Base-by-base conservation (phyloP, 2,113 vertebrate species). In the Zosterops japonicus region DNA sequence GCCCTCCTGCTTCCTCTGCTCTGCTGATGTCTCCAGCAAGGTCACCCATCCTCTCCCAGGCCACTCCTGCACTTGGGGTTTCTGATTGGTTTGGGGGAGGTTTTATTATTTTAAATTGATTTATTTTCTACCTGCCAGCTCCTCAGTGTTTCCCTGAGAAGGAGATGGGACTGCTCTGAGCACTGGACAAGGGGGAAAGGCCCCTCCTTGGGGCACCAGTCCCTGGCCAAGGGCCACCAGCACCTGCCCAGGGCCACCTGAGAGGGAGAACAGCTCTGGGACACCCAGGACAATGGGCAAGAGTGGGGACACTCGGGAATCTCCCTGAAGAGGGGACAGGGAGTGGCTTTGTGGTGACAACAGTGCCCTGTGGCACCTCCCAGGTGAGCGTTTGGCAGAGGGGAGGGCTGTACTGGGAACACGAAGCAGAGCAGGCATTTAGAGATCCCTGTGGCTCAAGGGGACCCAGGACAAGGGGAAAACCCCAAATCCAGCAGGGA, bases 181-280 rank as follows among this genome's bases (percentile, higher is more conserved):
- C 25, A 0, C 12, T 35, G 44, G 22, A 27, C 4, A 1, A 0
- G 0, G 33, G 33, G 33, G 41, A 2, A 24, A 60, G 27, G 19
- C 7, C 3, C 21, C 13, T 8, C 9, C 21, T 28, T 27, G 22
- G 42, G 60, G 23, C 49, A 59, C 31, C 21, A 11, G 18, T 9
- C 57, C 21, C 10, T 5, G 27, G 67, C 25, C 64, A 49, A 72
- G 59, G 33, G 59, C 5, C 57, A 63, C 21, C 53, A 50, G 42
- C 24, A 36, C 12, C 64, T 39, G 41, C 33, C 55, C 0, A 0
- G 56, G 47, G 24, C 18, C 3, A 8, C 25, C 6, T 39, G 14
- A 39, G n/a, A 11, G 22, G 8, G 18, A 31, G 13, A 53, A 5
- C 46, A 70, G 39, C 47, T 27, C 14, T 2, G 3, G 36, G 18